These are phyloP conservation scores for Aradus depressus DNA, from an alignment of 2,888 invertebrate species.

Conservation along the genomic window DNA sequence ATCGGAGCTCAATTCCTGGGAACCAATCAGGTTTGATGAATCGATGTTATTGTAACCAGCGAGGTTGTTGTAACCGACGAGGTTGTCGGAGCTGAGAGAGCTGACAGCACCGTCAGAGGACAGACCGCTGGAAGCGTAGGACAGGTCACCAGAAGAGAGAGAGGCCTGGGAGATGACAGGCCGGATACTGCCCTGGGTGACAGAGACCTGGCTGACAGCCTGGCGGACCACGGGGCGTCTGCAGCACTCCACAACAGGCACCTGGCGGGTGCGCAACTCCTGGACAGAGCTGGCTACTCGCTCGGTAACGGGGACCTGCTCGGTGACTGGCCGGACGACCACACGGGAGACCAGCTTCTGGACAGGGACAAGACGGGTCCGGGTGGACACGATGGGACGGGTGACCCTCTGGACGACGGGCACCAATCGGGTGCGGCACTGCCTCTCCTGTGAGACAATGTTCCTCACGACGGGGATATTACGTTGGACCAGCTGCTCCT, in stretches of 20 bases:
- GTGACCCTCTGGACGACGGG: conserved; percentile 12
- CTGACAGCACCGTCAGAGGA: no score
- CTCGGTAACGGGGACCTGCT: conserved; percentile 14
- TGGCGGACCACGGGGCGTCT: conserved; percentile 10
- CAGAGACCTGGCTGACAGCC: conserved; percentile 8
- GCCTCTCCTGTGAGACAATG: conserved; percentile 8
- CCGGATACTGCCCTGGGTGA: conserved; percentile 5
- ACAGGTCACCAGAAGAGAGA: no score
- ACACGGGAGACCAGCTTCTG: not conserved
- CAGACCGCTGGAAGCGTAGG: no score
- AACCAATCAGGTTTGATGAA: no score
- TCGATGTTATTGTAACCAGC: no score
- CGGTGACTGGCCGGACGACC: conserved; percentile 6
- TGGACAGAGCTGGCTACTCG: conserved; percentile 4
- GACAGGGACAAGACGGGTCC: conserved; percentile 16
- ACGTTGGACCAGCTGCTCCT: no score
- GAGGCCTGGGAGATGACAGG: no score
- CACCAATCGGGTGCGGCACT: conserved; percentile 8
- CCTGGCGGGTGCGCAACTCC: conserved; percentile 10
- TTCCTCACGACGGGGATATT: conserved; percentile 10
- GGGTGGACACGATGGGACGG: not conserved
- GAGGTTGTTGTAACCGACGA: no score
- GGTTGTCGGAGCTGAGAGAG: no score
- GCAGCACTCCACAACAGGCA: conserved; percentile 9
- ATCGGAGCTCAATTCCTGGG: no score